A percentile compares a stretch with the other conserved stretches of the same genome.
Conservation (phyloP, 2,113 vertebrate genomes). For the Hipposideros armiger region DNA sequence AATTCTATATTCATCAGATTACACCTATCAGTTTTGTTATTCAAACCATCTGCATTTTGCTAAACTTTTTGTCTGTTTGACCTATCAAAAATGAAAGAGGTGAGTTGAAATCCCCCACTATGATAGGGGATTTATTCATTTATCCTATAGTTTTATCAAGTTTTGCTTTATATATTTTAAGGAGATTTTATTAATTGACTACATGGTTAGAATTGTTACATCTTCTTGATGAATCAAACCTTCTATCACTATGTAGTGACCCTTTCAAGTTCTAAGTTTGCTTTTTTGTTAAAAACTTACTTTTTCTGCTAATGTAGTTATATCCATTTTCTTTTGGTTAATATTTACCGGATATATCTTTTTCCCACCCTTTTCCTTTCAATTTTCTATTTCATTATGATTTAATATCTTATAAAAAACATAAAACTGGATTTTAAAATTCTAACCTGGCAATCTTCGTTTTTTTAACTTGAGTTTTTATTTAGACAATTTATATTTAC, state of each 20-base stretch:
- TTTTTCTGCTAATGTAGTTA: not conserved
- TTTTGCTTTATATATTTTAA: conserved; percentile 1
- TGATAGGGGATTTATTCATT: not conserved
- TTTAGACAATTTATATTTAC: not conserved
- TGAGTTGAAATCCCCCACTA: not conserved
- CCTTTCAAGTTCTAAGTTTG: not conserved
- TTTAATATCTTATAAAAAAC: not conserved
- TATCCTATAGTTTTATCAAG: not conserved
- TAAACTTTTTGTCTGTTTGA: not conserved
- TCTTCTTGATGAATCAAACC: not conserved
- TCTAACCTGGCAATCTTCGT: not conserved
- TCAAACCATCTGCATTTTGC: not conserved
- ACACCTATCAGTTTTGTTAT: not conserved
- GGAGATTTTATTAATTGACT: conserved; percentile 1
- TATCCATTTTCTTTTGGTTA: conserved; percentile 10
- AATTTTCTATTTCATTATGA: not conserved
- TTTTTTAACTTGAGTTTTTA: not conserved
- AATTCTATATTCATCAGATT: not conserved
- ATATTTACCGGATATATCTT: not conserved
- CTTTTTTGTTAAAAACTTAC: not conserved
- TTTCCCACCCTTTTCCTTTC: not conserved
- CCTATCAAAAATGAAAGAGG: not conserved
- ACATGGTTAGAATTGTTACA: not conserved
- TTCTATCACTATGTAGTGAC: not conserved
- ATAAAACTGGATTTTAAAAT: not conserved